phyloP scores from a whole-genome alignment of 2,888 invertebrate species.

The Lepas anatifera region DNA sequence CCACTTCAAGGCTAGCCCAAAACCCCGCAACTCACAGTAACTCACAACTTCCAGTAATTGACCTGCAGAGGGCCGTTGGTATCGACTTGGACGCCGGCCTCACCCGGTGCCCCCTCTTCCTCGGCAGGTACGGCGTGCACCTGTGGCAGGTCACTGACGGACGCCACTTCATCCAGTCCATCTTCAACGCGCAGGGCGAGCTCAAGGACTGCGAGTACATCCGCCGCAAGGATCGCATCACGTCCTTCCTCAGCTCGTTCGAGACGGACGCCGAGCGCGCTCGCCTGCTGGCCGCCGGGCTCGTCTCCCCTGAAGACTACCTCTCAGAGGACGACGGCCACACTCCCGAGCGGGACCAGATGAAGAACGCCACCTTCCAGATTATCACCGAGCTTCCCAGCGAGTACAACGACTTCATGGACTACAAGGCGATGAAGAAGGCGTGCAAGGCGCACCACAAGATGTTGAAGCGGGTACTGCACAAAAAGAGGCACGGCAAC shows the following conservation, averaged over 20 bases:
- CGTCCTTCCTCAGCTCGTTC: conserved; percentile 47
- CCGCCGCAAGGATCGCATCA: conserved; percentile 40
- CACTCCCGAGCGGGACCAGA: background rate
- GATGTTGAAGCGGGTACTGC: conserved; percentile 27
- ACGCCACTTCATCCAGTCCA: conserved; percentile 52
- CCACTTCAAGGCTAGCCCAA: no score
- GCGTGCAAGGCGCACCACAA: conserved; percentile 41
- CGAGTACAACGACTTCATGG: conserved; percentile 44
- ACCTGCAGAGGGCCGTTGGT: no score
- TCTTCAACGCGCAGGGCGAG: conserved; percentile 45
- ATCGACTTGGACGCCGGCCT: background rate
- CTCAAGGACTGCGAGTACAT: conserved; percentile 56
- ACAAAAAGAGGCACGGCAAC: conserved; percentile 30
- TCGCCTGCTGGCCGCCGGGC: conserved; percentile 17
- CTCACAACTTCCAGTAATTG: no score
- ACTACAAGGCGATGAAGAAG: conserved; percentile 45
- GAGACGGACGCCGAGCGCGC: conserved; percentile 41
- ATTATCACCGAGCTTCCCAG: conserved; percentile 41
- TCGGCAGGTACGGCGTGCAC: conserved; percentile 44
- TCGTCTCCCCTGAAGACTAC: no score
- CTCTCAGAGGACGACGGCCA: no score
- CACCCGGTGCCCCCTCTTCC: conserved; percentile 26
- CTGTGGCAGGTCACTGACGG: conserved; percentile 57
- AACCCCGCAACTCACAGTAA: no score
- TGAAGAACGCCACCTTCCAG: conserved; percentile 36